Conservation (phyloP, 92 coral and sea anemone genomes). For the Porites divaricata region DNA sequence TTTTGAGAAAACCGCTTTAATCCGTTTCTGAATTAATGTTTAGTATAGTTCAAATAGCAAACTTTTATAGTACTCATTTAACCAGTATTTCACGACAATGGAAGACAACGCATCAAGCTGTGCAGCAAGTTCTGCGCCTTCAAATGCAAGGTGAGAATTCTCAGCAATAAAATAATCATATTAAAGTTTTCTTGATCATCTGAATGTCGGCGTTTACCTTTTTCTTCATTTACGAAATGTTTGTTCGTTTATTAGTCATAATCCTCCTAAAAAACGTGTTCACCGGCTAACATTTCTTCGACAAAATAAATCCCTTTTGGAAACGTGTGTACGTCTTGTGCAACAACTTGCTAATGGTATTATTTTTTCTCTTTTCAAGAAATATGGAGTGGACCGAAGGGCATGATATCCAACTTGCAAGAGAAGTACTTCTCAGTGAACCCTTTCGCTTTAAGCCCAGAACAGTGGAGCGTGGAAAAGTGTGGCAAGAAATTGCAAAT, state of each 20-base stretch:
- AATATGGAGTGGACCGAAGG: conserved; percentile 10
- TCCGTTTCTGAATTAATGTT: neutral
- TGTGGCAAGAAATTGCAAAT: conserved; percentile 44
- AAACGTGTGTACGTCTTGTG: conserved; percentile 5
- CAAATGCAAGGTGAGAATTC: neutral
- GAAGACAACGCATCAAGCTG: conserved; percentile 11
- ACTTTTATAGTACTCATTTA: neutral
- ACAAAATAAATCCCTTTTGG: neutral
- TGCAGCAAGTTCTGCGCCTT: neutral
- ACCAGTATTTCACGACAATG: conserved; percentile 11
- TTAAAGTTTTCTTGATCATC: conserved; percentile 5
- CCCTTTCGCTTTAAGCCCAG: conserved; percentile 23
- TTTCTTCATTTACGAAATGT: neutral
- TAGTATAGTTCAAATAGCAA: neutral
- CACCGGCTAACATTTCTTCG: neutral
- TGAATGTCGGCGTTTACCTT: conserved; percentile 14
- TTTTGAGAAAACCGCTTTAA: too few relatives aligned
- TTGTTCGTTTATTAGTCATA: neutral
- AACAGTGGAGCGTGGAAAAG: conserved; percentile 40
- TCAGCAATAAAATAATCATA: neutral
- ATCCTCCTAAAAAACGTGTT: neutral
- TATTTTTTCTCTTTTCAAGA: neutral
- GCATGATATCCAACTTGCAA: neutral
- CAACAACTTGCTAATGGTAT: conserved; percentile 1
- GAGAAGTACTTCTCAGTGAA: conserved; percentile 11